These are phyloP conservation scores for Brachionus rotundiformis DNA, from an alignment of 1,140 invertebrate genomes.

Conservation along the genomic window DNA sequence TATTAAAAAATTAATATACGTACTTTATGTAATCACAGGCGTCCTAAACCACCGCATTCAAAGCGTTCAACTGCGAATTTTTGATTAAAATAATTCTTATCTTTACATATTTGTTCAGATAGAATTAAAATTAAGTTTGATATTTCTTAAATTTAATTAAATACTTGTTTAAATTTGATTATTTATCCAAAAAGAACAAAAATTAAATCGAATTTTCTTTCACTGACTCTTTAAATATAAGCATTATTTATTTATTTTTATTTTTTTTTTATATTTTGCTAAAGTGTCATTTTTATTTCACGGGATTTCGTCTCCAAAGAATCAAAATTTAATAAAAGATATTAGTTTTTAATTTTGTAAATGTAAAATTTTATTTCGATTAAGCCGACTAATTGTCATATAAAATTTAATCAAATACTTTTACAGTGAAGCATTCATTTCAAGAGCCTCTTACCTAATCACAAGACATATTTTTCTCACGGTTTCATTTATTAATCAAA, in stretches of 20 bases:
- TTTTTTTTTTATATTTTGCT: not conserved
- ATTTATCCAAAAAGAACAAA: too few relatives aligned
- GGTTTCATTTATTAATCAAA: not conserved
- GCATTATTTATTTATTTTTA: too few relatives aligned
- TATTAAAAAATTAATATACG: too few relatives aligned
- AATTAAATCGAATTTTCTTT: too few relatives aligned
- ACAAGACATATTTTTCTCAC: not conserved
- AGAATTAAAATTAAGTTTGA: too few relatives aligned
- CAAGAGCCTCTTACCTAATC: not conserved
- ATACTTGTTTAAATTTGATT: too few relatives aligned
- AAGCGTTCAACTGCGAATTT: not conserved
- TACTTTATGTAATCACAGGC: too few relatives aligned
- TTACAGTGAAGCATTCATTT: not conserved
- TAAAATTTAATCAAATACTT: conserved; percentile 1
- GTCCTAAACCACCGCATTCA: too few relatives aligned
- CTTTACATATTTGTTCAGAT: too few relatives aligned
- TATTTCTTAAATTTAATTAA: not conserved
- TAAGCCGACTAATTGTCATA: not conserved
- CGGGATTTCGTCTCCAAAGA: not conserved
- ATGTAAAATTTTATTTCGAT: not conserved
- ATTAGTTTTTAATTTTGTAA: not conserved
- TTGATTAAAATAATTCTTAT: not conserved
- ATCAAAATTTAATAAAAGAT: not conserved
- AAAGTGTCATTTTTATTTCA: not conserved
- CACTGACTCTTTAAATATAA: not conserved